These are phyloP conservation scores for Chaunax sp. DNA, from an alignment of 2,797 vertebrate species.

Conservation along the genomic window DNA sequence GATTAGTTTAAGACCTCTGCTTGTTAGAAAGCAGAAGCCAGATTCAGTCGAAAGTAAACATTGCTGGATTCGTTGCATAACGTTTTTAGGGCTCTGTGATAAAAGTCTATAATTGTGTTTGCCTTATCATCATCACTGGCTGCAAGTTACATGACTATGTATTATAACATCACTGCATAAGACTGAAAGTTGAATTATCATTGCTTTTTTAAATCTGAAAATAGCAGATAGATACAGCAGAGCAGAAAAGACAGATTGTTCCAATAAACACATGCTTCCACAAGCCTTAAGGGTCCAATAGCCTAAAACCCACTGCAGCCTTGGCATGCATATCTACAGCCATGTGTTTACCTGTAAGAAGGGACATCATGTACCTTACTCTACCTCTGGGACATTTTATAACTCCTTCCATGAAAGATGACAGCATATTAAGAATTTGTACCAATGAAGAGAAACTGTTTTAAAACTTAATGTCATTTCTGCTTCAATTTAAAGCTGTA, in stretches of 20 bases:
- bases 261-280: neutral
- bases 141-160: neutral
- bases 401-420: neutral
- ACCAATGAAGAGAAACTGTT: too few species aligned
- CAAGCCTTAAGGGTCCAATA: slow-evolving; percentile 4
- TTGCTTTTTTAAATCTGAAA: slow-evolving; percentile 5
- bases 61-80: slow-evolving; percentile 1
- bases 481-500: neutral
- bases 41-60: slow-evolving; percentile 1
- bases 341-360: slow-evolving; percentile 18
- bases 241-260: slow-evolving; percentile 1
- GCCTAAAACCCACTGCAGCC: neutral
- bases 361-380: neutral
- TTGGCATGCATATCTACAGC: slow-evolving; percentile 8
- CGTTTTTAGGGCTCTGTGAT: too few species aligned
- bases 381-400: neutral
- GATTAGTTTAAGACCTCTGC: slow-evolving; percentile 3
- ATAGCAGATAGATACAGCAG: neutral
- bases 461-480: neutral
- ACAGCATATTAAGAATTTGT: neutral
- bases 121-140: neutral
- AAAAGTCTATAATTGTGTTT: neutral
- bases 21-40: slow-evolving; percentile 7
- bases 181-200: slow-evolving; percentile 12
- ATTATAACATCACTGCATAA: slow-evolving; percentile 7